These are phyloP conservation scores for Pipistrellus pygmaeus DNA, from an alignment of 2,797 vertebrate species.

Conservation along the genomic window DNA sequence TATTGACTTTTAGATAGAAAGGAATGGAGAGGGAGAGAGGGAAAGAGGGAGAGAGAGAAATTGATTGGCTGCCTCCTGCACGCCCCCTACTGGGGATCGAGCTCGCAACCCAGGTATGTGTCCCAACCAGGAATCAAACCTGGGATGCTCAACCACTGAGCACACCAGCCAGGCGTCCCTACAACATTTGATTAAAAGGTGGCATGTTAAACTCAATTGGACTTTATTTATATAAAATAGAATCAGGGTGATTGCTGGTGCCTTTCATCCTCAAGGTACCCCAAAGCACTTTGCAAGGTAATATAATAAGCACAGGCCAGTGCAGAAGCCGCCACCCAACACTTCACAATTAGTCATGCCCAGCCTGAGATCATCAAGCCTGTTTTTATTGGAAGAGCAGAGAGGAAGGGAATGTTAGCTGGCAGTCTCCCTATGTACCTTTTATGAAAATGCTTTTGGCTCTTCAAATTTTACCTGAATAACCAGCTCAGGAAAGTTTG, in stretches of 20 bases:
- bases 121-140: too few species aligned
- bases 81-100: too few species aligned
- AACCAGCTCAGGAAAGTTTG: constrained; percentile 68
- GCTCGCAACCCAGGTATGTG: too few species aligned
- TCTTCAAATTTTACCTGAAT: constrained; percentile 76
- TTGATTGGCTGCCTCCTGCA: too few species aligned
- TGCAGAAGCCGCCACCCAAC: constrained; percentile 37
- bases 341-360: constrained; percentile 72
- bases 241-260: constrained; percentile 4
- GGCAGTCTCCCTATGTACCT: constrained; percentile 69
- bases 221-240: constrained; percentile 30
- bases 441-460: constrained; percentile 73
- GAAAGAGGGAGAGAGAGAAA: too few species aligned
- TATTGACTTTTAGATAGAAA: too few species aligned
- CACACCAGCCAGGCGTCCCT: too few species aligned
- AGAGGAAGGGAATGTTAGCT: constrained; percentile 70
- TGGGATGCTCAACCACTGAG: too few species aligned
- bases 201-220: not conserved
- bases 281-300: constrained; percentile 45
- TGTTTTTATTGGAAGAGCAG: constrained; percentile 79
- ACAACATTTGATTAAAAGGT: constrained; percentile 32
- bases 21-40: too few species aligned
- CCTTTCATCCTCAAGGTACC: constrained; percentile 16
- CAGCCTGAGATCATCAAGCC: constrained; percentile 61
- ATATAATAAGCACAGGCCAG: constrained; percentile 46